phyloP scores from a whole-genome alignment of 1,140 invertebrate genomes.

The Lycorma delicatula region DNA sequence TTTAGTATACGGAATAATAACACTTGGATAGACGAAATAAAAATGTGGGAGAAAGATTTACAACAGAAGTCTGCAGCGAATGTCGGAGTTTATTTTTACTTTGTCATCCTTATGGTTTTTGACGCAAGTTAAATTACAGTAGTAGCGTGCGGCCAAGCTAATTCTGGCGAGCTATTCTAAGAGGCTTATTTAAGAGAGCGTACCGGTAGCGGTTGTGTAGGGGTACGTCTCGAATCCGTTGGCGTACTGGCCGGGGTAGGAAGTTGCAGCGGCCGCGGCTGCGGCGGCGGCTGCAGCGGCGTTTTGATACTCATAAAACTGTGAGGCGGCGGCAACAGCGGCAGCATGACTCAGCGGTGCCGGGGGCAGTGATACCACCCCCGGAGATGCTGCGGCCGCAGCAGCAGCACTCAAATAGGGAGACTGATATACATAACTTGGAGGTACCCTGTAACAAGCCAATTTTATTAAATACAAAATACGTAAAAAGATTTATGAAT shows the following conservation, averaged over 20 bases:
- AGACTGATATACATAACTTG: constrained; percentile 38
- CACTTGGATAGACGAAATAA: no score
- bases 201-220: constrained; percentile 30
- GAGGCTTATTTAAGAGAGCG: no score
- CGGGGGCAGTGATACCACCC: constrained; percentile 35
- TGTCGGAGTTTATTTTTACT: no score
- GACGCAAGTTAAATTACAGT: no score
- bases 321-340: constrained; percentile 28
- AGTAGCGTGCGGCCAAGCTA: no score
- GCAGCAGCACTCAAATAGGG: constrained; percentile 31
- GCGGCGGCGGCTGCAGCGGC: constrained; percentile 32
- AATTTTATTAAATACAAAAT: constrained; percentile 1
- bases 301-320: constrained; percentile 39
- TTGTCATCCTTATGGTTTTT: no score
- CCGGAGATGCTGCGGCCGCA: constrained; percentile 28
- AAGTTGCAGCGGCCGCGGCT: constrained; percentile 29
- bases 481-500: no score
- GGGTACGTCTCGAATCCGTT: constrained; percentile 33
- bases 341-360: constrained; percentile 29
- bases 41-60: no score
- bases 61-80: no score
- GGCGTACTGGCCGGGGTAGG: constrained; percentile 34
- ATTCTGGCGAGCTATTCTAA: no score
- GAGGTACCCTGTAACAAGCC: constrained; percentile 32
- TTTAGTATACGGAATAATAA: no score